A percentile compares a stretch with the other conserved stretches of the same genome.
Evolutionary conservation across 2,797 vertebrate genomes (phyloP).

Genomic region (Bovichtus diacanthus): DNA sequence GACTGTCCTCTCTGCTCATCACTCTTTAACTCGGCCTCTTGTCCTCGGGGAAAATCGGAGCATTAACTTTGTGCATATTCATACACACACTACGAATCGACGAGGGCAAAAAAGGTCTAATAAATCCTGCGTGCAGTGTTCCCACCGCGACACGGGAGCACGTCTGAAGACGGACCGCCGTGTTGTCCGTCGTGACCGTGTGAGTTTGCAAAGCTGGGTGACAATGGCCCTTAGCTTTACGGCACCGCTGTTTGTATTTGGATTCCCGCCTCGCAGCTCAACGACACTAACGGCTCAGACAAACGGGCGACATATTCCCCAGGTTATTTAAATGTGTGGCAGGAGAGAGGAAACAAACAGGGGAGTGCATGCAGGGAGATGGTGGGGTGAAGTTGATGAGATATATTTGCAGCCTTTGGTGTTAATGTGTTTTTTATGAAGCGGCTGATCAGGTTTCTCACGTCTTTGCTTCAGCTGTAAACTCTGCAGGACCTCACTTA

Average conservation of each 20-base stretch:
- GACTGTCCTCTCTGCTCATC: conserved; percentile 15
- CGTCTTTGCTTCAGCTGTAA: background rate
- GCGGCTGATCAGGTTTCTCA: background rate
- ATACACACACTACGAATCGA: background rate
- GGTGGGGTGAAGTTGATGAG: background rate
- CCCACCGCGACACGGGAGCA: conserved; percentile 4
- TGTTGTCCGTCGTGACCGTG: conserved; percentile 68
- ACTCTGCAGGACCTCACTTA: background rate
- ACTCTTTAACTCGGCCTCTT: conserved; percentile 18
- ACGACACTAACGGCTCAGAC: conserved; percentile 35
- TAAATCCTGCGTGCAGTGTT: background rate
- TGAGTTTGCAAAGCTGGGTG: conserved; percentile 76
- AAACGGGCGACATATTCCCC: background rate
- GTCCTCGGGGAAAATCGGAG: background rate
- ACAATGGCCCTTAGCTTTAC: conserved; percentile 74
- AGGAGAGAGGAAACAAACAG: too few relatives aligned
- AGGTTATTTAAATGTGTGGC: background rate
- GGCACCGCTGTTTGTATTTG: conserved; percentile 78
- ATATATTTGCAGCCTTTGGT: background rate
- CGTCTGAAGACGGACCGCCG: conserved; percentile 14
- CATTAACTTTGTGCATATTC: background rate
- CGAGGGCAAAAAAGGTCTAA: background rate
- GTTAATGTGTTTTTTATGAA: background rate
- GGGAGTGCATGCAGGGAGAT: background rate
- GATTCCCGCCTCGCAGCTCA: conserved; percentile 64